phyloP scores from a whole-genome alignment of 2,888 invertebrate species.

The Suillia variegata region DNA sequence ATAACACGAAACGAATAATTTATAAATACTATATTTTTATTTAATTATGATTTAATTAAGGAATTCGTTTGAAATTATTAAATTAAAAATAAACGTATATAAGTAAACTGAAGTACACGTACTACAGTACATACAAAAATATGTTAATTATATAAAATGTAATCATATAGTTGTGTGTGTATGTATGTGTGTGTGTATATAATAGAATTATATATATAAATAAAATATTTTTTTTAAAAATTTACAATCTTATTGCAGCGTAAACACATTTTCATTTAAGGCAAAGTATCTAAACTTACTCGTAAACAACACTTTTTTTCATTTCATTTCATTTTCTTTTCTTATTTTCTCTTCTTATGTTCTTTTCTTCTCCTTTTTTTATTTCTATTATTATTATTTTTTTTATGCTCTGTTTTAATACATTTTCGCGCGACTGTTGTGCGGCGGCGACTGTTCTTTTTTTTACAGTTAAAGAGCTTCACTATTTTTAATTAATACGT shows the following conservation, averaged over 20 bases:
- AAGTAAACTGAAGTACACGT: neutral
- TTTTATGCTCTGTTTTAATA: slow-evolving; percentile 11
- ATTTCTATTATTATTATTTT: slow-evolving; percentile 19
- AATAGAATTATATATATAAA: slow-evolving; percentile 32
- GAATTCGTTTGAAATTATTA: slow-evolving; percentile 37
- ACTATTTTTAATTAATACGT: slow-evolving; percentile 37
- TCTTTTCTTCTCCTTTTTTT: slow-evolving; percentile 13
- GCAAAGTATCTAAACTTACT: no score
- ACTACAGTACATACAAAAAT: neutral
- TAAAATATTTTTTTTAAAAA: slow-evolving; percentile 42
- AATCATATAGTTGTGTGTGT: no score
- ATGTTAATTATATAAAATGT: neutral
- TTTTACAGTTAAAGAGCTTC: neutral
- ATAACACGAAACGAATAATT: no score
- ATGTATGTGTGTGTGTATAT: no score
- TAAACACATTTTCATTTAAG: slow-evolving; percentile 19
- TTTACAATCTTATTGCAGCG: slow-evolving; percentile 54
- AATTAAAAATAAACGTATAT: neutral
- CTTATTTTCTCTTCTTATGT: no score
- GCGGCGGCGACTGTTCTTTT: no score
- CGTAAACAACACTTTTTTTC: slow-evolving; percentile 27
- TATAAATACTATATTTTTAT: neutral
- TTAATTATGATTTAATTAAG: slow-evolving; percentile 1
- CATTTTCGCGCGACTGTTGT: no score
- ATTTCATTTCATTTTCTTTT: slow-evolving; percentile 22